Percentiles rank a stretch among this genome's conserved stretches.
phyloP scores from a whole-genome alignment of 2,888 invertebrate genomes.

The Cosmia trapezina region DNA sequence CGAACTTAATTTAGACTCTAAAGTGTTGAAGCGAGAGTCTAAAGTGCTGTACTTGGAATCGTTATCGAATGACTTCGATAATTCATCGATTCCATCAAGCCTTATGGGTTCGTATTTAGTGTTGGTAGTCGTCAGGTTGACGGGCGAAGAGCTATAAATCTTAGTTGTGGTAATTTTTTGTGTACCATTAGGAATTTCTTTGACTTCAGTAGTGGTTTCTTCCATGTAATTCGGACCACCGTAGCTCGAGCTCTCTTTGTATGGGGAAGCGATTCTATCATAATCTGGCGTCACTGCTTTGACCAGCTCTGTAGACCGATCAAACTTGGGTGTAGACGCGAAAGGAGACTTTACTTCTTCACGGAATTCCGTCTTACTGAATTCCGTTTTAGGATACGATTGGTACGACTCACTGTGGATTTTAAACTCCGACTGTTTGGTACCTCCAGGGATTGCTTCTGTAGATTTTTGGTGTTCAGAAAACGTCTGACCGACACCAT shows the following conservation, averaged over 20 bases:
- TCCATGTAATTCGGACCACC: conserved; percentile 87
- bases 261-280: conserved; percentile 85
- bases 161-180: conserved; percentile 90
- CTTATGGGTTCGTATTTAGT: conserved; percentile 87
- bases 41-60: conserved; percentile 87
- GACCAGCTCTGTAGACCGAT: conserved; percentile 80
- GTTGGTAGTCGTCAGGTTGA: conserved; percentile 87
- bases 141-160: conserved; percentile 90
- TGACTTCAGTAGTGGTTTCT: conserved; percentile 89
- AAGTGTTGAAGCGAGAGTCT: conserved; percentile 85
- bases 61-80: conserved; percentile 88
- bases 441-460: conserved; percentile 86
- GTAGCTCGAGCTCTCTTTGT: conserved; percentile 80
- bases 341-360: conserved; percentile 85
- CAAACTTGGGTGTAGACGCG: conserved; percentile 84
- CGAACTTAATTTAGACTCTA: conserved; percentile 86
- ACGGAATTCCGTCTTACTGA: conserved; percentile 77
- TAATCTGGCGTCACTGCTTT: conserved; percentile 84
- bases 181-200: conserved; percentile 89
- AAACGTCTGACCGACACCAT: conserved; percentile 85
- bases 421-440: conserved; percentile 83
- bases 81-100: conserved; percentile 88
- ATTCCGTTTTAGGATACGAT: conserved; percentile 83
- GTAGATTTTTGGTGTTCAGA: conserved; percentile 85
- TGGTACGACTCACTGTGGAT: conserved; percentile 85